A percentile compares a stretch with the other conserved stretches of the same genome.
Evolutionary conservation across 2,888 invertebrate species (phyloP).

Genomic region (Cyaniris semiargus): DNA sequence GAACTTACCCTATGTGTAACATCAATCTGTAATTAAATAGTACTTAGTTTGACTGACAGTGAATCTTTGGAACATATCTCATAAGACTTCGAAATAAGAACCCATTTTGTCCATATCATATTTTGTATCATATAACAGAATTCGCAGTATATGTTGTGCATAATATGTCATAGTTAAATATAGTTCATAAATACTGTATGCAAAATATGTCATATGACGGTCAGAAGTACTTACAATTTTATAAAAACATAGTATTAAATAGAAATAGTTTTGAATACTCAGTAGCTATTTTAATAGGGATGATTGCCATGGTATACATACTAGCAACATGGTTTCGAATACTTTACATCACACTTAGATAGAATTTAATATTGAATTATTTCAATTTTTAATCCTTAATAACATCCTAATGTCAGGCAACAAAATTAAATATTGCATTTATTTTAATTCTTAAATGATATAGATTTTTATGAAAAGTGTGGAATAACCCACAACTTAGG

Average conservation of each 20-base stretch:
- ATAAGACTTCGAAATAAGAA: slow-evolving; percentile 3
- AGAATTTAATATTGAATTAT: neutral
- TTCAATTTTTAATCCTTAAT: neutral
- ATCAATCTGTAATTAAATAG: neutral
- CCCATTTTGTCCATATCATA: neutral
- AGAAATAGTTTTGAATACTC: neutral
- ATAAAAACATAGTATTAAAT: neutral
- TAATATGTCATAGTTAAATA: slow-evolving; percentile 11
- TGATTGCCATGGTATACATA: neutral
- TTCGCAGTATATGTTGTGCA: slow-evolving; percentile 22
- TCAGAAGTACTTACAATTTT: neutral
- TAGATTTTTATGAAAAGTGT: neutral
- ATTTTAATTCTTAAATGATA: neutral
- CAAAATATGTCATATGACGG: neutral
- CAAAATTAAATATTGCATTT: neutral
- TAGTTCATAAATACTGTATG: neutral
- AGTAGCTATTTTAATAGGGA: neutral
- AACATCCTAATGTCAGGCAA: neutral
- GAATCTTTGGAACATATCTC: neutral
- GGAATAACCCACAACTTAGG: neutral
- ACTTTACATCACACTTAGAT: neutral
- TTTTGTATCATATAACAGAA: slow-evolving; percentile 3
- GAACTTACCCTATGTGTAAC: neutral
- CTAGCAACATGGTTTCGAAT: neutral
- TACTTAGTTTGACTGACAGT: slow-evolving; percentile 2